Percentiles rank a stretch among this genome's conserved stretches.
Evolutionary conservation across 2,888 invertebrate genomes (phyloP).

Genomic region (Uropetala carovei): DNA sequence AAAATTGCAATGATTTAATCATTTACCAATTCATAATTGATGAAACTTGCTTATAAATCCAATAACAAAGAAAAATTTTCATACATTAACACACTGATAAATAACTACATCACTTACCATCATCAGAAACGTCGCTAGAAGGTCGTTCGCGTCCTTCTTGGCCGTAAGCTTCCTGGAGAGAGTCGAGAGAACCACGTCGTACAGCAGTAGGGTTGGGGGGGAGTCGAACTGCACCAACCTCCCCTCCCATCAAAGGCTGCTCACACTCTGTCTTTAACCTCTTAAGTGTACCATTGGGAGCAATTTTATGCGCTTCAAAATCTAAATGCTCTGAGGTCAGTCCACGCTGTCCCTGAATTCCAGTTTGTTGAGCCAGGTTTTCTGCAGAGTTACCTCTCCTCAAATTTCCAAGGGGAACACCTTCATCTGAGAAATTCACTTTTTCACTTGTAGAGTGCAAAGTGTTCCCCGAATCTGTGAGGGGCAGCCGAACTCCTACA

Average conservation of each 20-base stretch:
- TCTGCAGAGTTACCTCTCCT: constrained; percentile 66
- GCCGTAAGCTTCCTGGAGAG: constrained; percentile 76
- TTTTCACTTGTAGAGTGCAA: constrained; percentile 34
- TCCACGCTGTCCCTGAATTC: constrained; percentile 70
- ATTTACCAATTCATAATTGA: neutral
- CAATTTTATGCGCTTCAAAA: constrained; percentile 69
- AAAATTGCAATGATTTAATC: neutral
- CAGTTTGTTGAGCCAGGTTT: constrained; percentile 63
- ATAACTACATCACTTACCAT: constrained; percentile 73
- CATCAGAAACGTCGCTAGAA: constrained; percentile 74
- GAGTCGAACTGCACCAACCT: constrained; percentile 27
- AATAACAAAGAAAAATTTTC: neutral
- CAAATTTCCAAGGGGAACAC: constrained; percentile 9
- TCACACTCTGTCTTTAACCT: constrained; percentile 75
- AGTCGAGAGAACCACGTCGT: constrained; percentile 78
- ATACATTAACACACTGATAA: too few species aligned
- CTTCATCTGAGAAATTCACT: constrained; percentile 25
- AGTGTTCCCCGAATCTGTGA: constrained; percentile 37
- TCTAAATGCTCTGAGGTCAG: constrained; percentile 1
- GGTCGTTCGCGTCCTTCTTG: constrained; percentile 71
- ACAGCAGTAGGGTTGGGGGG: constrained; percentile 68
- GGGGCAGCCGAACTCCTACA: neutral
- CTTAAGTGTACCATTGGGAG: constrained; percentile 73
- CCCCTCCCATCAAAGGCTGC: constrained; percentile 66
- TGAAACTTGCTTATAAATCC: neutral